Percentiles rank a stretch among this genome's conserved stretches.
These are phyloP conservation scores for Nasonovia ribisnigri DNA, from an alignment of 2,888 invertebrate genomes.

Conservation along the genomic window DNA sequence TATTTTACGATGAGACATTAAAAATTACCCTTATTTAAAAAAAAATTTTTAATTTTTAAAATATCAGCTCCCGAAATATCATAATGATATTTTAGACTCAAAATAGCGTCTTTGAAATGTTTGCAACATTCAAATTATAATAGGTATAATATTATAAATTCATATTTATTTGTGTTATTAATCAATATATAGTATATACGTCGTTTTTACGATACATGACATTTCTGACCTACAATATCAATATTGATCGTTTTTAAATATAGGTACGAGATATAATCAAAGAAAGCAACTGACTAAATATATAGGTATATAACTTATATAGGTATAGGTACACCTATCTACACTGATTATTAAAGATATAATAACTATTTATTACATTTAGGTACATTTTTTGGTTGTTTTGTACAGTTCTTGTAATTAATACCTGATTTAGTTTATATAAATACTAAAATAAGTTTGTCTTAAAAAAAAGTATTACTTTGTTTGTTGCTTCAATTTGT, in stretches of 20 bases:
- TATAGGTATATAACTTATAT: too few relatives aligned
- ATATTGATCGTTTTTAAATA: conserved; percentile 36
- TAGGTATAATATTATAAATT: not conserved
- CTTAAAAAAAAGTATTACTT: not conserved
- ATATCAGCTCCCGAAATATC: not conserved
- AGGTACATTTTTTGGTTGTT: not conserved
- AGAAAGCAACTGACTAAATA: not conserved
- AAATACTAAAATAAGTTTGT: not conserved
- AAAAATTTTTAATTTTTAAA: too few relatives aligned
- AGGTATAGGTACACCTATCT: too few relatives aligned
- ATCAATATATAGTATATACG: not conserved
- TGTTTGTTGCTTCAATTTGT: not conserved
- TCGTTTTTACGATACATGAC: not conserved
- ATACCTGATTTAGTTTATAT: not conserved
- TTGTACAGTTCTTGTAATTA: not conserved
- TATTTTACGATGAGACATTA: too few relatives aligned
- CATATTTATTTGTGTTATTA: conserved; percentile 3
- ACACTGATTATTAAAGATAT: not conserved
- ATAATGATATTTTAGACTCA: not conserved
- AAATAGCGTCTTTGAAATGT: not conserved
- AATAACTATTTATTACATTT: not conserved
- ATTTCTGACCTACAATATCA: conserved; percentile 9
- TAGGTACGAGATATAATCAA: conserved; percentile 21
- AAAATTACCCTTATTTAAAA: too few relatives aligned
- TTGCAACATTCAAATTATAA: not conserved